A percentile compares a stretch with the other conserved stretches of the same genome.
These are phyloP conservation scores for Clostera curtula DNA, from an alignment of 2,888 invertebrate genomes.

Conservation along the genomic window DNA sequence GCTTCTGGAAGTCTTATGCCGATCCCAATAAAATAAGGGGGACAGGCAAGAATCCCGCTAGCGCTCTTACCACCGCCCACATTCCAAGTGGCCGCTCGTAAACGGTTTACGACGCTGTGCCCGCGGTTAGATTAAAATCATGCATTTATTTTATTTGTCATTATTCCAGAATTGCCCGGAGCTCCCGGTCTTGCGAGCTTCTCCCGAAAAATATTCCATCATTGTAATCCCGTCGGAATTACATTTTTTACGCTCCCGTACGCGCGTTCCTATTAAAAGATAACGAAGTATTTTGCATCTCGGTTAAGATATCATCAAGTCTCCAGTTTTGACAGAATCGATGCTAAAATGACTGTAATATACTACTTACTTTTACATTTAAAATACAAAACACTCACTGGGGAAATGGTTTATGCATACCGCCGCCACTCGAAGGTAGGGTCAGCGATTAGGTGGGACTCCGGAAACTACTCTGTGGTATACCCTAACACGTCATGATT, in stretches of 20 bases:
- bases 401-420: no score
- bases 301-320: no score
- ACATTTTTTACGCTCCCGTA: background rate
- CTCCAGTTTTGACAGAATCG: no score
- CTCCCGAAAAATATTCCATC: slow-evolving; percentile 6
- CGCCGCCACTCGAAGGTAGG: no score
- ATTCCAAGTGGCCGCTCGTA: slow-evolving; percentile 53
- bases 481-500: no score
- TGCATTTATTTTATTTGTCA: slow-evolving; percentile 70
- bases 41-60: slow-evolving; percentile 10
- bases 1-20: no score
- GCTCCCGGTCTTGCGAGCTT: slow-evolving; percentile 11
- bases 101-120: slow-evolving; percentile 63
- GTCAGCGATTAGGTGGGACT: no score
- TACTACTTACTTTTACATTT: no score
- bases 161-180: slow-evolving; percentile 41
- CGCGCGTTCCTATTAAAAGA: slow-evolving; percentile 1
- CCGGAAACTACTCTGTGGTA: no score
- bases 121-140: slow-evolving; percentile 66
- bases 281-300: background rate
- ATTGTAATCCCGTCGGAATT: background rate
- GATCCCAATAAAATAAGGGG: no score
- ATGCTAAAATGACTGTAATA: no score
- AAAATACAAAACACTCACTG: no score
- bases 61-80: slow-evolving; percentile 17